phyloP scores from a whole-genome alignment of 2,113 vertebrate species.

The Xiphophorus maculatus region DNA sequence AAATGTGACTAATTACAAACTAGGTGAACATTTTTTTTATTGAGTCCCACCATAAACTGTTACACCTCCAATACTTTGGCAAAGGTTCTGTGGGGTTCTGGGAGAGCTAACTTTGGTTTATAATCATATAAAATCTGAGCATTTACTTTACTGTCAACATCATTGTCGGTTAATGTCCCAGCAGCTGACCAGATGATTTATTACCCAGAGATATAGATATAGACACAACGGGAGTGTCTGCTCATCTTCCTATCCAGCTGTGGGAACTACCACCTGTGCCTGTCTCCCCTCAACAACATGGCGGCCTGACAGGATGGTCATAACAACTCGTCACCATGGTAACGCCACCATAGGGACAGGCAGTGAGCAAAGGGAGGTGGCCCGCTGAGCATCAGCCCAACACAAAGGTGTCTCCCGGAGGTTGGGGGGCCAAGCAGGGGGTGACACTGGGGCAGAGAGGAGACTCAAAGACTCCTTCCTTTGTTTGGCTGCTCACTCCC shows the following conservation, averaged over 20 bases:
- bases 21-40: too few species aligned
- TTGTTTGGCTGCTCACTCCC: slow-evolving; percentile 59
- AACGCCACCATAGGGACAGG: slow-evolving; percentile 51
- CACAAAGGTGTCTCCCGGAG: slow-evolving; percentile 76
- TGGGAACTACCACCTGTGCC: slow-evolving; percentile 69
- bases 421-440: slow-evolving; percentile 45
- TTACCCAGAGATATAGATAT: background rate
- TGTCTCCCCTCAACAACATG: slow-evolving; percentile 68
- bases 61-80: too few species aligned
- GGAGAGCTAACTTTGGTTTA: too few species aligned
- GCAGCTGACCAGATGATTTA: background rate
- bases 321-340: slow-evolving; percentile 61
- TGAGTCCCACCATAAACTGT: too few species aligned
- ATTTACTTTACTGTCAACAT: too few species aligned
- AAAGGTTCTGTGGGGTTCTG: too few species aligned
- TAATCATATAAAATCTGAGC: too few species aligned
- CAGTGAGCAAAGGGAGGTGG: slow-evolving; percentile 56
- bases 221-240: too few species aligned
- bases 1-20: too few species aligned
- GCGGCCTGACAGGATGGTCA: slow-evolving; percentile 61
- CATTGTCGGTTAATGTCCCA: background rate
- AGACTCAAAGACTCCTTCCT: slow-evolving; percentile 42
- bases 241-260: slow-evolving; percentile 15
- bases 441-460: slow-evolving; percentile 44
- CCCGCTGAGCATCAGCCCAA: slow-evolving; percentile 68